Evolutionary conservation across 2,113 vertebrate genomes (phyloP).

Genomic region (Muntiacus muntjak): DNA sequence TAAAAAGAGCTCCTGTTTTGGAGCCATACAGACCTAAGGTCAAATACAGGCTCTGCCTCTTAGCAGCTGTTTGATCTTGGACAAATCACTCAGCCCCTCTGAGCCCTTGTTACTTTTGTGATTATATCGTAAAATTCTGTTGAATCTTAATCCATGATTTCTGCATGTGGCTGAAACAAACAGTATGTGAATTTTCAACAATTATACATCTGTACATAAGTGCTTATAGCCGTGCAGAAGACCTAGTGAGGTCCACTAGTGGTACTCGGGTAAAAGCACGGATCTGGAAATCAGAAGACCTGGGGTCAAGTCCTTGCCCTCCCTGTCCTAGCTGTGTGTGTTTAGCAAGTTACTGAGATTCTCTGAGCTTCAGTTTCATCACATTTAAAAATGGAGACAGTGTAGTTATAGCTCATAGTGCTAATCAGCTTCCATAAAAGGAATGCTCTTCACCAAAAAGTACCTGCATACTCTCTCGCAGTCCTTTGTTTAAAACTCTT

Average conservation of each 20-base stretch:
- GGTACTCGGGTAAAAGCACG: neutral
- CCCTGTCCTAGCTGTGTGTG: neutral
- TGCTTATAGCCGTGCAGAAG: neutral
- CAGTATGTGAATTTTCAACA: neutral
- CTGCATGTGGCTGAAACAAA: neutral
- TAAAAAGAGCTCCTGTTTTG: neutral
- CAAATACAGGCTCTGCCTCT: neutral
- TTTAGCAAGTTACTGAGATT: neutral
- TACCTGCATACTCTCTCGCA: neutral
- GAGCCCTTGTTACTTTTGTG: neutral
- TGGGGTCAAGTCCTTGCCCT: neutral
- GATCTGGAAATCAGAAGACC: neutral
- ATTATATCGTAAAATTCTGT: neutral
- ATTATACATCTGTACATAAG: neutral
- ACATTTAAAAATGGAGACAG: neutral
- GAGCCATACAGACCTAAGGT: neutral
- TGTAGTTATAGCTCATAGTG: neutral
- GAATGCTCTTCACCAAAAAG: neutral
- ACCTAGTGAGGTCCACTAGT: neutral
- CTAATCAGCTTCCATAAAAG: neutral
- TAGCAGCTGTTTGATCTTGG: neutral
- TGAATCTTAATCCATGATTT: constrained; percentile 9
- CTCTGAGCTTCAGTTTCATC: neutral
- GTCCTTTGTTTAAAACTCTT: neutral
- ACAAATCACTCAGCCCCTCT: neutral